These are phyloP conservation scores for Seriola rivoliana DNA, from an alignment of 2,113 vertebrate species.

Conservation along the genomic window DNA sequence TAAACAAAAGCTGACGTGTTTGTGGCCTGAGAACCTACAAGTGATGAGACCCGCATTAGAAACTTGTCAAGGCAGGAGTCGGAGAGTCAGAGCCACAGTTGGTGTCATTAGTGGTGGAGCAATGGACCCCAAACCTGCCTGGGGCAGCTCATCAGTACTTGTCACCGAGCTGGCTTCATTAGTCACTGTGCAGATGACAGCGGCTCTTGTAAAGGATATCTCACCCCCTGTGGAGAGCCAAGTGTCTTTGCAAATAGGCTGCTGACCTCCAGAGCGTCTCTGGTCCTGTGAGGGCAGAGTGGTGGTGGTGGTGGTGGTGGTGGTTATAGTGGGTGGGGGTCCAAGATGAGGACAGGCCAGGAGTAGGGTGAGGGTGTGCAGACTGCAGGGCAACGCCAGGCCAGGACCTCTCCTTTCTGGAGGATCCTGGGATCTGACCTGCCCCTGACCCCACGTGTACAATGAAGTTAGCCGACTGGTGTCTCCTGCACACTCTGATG, in stretches of 20 bases:
- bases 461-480: conserved; percentile 71
- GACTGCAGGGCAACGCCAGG: conserved; percentile 56
- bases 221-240: conserved; percentile 79
- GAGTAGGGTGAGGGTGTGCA: conserved; percentile 57
- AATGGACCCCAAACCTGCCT: conserved; percentile 66
- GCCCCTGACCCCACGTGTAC: conserved; percentile 75
- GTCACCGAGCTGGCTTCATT: conserved; percentile 82
- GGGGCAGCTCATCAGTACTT: conserved; percentile 84
- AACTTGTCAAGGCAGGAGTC: conserved; percentile 51
- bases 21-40: conserved; percentile 33
- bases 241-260: conserved; percentile 79
- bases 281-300: conserved; percentile 51
- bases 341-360: conserved; percentile 41
- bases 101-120: conserved; percentile 67
- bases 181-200: conserved; percentile 84
- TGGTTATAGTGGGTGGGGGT: conserved; percentile 1
- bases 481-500: conserved; percentile 68
- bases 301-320: neutral
- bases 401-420: conserved; percentile 63
- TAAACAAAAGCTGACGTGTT: conserved; percentile 54
- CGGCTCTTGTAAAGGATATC: conserved; percentile 82
- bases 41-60: conserved; percentile 32
- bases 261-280: conserved; percentile 75
- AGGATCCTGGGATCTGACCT: conserved; percentile 75
- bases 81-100: conserved; percentile 49